Conservation (phyloP, 1,140 invertebrate species). For the Venustaconcha ellipsiformis region DNA sequence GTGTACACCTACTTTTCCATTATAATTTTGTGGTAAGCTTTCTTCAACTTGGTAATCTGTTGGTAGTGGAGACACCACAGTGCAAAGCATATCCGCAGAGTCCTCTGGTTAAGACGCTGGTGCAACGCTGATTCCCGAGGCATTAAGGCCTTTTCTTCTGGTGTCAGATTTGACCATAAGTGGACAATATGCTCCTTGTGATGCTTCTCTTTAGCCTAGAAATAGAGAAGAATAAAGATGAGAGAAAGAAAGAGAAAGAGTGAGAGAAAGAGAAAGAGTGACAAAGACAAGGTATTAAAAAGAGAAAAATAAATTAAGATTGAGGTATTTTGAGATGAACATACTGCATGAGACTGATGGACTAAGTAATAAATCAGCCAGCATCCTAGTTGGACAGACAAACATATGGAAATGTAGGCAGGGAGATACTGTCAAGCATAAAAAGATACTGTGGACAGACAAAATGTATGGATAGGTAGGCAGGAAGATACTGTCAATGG, state of each 20-base stretch:
- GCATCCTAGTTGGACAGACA: too few relatives aligned
- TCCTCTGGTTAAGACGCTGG: slow-evolving; percentile 19
- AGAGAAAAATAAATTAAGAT: too few relatives aligned
- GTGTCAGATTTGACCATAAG: slow-evolving; percentile 28
- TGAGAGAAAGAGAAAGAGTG: background rate
- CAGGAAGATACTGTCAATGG: too few relatives aligned
- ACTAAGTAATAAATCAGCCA: too few relatives aligned
- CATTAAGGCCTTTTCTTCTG: slow-evolving; percentile 23
- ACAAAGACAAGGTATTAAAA: too few relatives aligned
- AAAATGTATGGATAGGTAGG: too few relatives aligned
- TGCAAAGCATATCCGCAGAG: slow-evolving; percentile 8
- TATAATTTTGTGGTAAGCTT: slow-evolving; percentile 25
- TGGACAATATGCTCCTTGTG: slow-evolving; percentile 21
- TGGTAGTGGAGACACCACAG: slow-evolving; percentile 12
- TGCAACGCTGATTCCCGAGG: slow-evolving; percentile 22
- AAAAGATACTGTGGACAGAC: too few relatives aligned
- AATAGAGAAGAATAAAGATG: background rate
- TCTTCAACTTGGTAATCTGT: slow-evolving; percentile 23
- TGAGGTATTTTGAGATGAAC: too few relatives aligned
- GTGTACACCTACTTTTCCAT: slow-evolving; percentile 13
- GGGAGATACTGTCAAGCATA: too few relatives aligned
- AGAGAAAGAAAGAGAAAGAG: background rate
- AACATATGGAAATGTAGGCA: too few relatives aligned
- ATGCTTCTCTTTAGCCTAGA: slow-evolving; percentile 30
- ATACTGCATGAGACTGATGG: too few relatives aligned